Conservation (phyloP, 2,113 vertebrate genomes). For the Aramus guarauna region DNA sequence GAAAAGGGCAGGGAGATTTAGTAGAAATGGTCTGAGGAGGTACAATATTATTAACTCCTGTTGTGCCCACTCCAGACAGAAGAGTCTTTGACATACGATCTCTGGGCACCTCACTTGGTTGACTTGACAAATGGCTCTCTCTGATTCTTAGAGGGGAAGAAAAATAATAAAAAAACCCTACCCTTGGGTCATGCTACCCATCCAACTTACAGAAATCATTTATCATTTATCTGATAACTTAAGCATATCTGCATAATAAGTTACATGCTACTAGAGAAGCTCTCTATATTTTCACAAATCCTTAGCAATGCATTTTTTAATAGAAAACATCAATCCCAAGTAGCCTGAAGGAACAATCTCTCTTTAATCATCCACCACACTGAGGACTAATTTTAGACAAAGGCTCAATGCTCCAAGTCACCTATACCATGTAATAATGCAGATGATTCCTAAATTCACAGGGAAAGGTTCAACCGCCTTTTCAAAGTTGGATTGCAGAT, state of each 20-base stretch:
- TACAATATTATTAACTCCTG: not conserved
- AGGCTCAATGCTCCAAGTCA: not conserved
- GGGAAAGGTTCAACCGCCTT: constrained; percentile 23
- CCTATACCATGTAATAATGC: not conserved
- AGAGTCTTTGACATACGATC: not conserved
- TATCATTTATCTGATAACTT: constrained; percentile 35
- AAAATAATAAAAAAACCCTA: not conserved
- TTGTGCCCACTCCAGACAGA: not conserved
- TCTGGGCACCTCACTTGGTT: not conserved
- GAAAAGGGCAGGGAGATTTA: not conserved
- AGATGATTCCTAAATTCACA: not conserved
- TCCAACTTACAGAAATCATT: constrained; percentile 36
- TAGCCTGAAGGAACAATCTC: constrained; percentile 45
- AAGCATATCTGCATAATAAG: constrained; percentile 37
- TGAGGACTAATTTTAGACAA: constrained; percentile 55
- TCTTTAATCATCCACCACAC: constrained; percentile 56
- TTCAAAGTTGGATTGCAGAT: constrained; percentile 32
- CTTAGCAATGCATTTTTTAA: constrained; percentile 55
- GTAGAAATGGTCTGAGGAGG: not conserved
- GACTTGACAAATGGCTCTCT: constrained; percentile 36
- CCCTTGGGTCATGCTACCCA: constrained; percentile 7
- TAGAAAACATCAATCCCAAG: constrained; percentile 66
- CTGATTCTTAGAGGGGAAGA: not conserved
- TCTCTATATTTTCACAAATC: constrained; percentile 35
- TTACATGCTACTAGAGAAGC: not conserved